phyloP scores from a whole-genome alignment of 2,113 vertebrate species.

The Sminthopsis crassicaudata region DNA sequence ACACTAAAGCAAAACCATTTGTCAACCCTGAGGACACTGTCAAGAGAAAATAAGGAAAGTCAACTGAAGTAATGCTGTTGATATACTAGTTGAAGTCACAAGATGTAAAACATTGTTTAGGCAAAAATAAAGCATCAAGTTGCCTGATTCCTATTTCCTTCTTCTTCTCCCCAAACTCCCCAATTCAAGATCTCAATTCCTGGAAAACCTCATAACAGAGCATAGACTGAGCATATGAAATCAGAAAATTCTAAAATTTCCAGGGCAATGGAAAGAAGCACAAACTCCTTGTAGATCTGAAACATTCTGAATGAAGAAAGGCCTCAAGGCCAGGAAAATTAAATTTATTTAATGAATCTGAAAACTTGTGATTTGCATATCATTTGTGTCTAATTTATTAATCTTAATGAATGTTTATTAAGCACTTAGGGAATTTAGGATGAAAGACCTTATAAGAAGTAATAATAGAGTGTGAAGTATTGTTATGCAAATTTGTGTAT shows the following conservation, averaged over 20 bases:
- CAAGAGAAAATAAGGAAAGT: slow-evolving; percentile 81
- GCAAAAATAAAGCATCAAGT: slow-evolving; percentile 32
- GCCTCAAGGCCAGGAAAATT: slow-evolving; percentile 59
- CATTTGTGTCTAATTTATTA: slow-evolving; percentile 68
- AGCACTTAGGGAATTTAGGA: slow-evolving; percentile 53
- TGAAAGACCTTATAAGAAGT: slow-evolving; percentile 71
- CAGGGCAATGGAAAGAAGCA: slow-evolving; percentile 41
- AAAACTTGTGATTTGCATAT: slow-evolving; percentile 70
- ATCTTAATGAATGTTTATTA: slow-evolving; percentile 73
- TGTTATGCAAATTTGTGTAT: slow-evolving; percentile 62
- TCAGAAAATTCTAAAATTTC: slow-evolving; percentile 22
- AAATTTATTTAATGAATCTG: slow-evolving; percentile 61
- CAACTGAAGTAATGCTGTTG: slow-evolving; percentile 72
- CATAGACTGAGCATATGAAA: slow-evolving; percentile 57
- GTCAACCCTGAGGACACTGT: slow-evolving; percentile 82
- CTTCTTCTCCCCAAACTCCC: slow-evolving; percentile 37
- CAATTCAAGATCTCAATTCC: background rate
- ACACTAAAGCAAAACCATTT: slow-evolving; percentile 74
- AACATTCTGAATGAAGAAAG: slow-evolving; percentile 59
- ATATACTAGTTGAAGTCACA: slow-evolving; percentile 74
- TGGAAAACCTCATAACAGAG: slow-evolving; percentile 48
- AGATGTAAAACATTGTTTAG: slow-evolving; percentile 73
- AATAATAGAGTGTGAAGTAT: slow-evolving; percentile 56
- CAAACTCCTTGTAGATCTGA: slow-evolving; percentile 38
- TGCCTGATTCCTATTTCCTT: background rate